These are phyloP conservation scores for Andrena trimmerana DNA, from an alignment of 2,888 invertebrate genomes.

Conservation along the genomic window DNA sequence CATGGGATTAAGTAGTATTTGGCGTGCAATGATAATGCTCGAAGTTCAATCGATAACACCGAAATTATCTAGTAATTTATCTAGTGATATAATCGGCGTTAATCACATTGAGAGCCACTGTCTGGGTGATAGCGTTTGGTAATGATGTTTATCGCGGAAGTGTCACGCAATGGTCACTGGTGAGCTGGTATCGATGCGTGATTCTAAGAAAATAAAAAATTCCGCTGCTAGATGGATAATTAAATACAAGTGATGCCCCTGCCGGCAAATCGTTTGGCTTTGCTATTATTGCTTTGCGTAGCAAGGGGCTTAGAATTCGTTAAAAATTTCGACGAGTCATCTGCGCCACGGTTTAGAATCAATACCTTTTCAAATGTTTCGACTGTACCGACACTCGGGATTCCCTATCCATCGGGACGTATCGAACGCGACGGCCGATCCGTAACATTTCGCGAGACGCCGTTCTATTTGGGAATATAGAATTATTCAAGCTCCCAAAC, in stretches of 20 bases:
- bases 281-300: background rate
- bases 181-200: background rate
- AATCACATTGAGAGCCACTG: conserved; percentile 21
- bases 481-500: background rate
- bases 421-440: background rate
- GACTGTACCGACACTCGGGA: background rate
- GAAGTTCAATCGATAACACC: too few relatives aligned
- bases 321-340: background rate
- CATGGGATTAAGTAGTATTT: too few relatives aligned
- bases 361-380: background rate
- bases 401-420: background rate
- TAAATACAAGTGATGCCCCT: background rate
- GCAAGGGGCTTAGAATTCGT: background rate
- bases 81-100: background rate
- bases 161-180: conserved; percentile 13
- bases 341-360: background rate
- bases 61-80: conserved; percentile 13
- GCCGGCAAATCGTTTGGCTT: background rate
- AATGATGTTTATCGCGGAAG: conserved; percentile 22
- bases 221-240: conserved; percentile 1
- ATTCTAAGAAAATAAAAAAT: conserved; percentile 2
- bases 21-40: too few relatives aligned
- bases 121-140: background rate
- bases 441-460: background rate
- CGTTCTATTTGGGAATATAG: background rate